phyloP scores from a whole-genome alignment of 2,888 invertebrate species.

The Petrophora chlorosata region DNA sequence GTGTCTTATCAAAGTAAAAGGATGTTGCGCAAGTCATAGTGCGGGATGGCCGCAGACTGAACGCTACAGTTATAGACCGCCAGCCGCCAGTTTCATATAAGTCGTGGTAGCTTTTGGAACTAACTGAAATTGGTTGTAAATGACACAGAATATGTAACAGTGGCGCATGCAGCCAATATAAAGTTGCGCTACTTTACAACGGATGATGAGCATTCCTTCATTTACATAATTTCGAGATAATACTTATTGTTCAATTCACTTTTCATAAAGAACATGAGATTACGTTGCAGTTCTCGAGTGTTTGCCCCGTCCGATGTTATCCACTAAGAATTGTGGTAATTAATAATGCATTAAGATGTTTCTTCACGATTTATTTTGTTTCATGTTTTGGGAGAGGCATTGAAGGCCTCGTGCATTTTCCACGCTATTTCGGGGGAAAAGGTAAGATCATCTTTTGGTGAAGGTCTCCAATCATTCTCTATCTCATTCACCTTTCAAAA shows the following conservation, averaged over 20 bases:
- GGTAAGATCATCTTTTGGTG: too few relatives aligned
- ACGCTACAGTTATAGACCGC: constrained; percentile 18
- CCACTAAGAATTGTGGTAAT: constrained; percentile 5
- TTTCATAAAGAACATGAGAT: not conserved
- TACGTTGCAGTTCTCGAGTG: constrained; percentile 7
- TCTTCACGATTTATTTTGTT: constrained; percentile 10
- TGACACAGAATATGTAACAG: too few relatives aligned
- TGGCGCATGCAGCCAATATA: too few relatives aligned
- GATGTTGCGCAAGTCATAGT: constrained; percentile 43
- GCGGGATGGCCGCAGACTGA: constrained; percentile 34
- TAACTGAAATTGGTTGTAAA: too few relatives aligned
- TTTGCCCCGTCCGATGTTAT: constrained; percentile 8
- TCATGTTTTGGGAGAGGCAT: constrained; percentile 3
- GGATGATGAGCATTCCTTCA: constrained; percentile 19
- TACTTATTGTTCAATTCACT: not conserved
- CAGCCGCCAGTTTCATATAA: too few relatives aligned
- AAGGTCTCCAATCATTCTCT: too few relatives aligned
- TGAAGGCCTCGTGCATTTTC: not conserved
- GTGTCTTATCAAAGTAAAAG: constrained; percentile 47
- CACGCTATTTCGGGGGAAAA: not conserved
- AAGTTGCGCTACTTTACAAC: too few relatives aligned
- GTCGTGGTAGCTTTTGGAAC: too few relatives aligned
- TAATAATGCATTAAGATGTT: constrained; percentile 6
- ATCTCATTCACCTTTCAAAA: too few relatives aligned
- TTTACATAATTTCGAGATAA: not conserved